phyloP scores from a whole-genome alignment of 2,888 invertebrate species.

The Rhamphomyia laevipes region DNA sequence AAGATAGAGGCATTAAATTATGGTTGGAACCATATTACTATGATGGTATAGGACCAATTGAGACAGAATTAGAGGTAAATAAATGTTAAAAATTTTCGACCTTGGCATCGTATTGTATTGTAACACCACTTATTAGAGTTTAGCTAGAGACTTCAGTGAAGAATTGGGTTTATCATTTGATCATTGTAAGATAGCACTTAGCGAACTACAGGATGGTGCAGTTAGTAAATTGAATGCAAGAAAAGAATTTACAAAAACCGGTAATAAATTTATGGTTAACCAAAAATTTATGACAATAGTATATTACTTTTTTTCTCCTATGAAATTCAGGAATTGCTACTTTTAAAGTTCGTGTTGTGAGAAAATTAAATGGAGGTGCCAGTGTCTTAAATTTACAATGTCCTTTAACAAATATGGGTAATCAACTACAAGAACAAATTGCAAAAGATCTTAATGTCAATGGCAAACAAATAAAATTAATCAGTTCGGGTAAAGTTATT shows the following conservation, averaged over 20 bases:
- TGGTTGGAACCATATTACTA: conserved; percentile 62
- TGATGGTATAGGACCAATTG: conserved; percentile 39
- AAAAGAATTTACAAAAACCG: conserved; percentile 52
- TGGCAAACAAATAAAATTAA: background rate
- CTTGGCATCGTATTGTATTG: too few species aligned
- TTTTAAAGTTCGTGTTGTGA: conserved; percentile 52
- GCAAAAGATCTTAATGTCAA: conserved; percentile 37
- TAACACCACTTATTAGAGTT: conserved; percentile 41
- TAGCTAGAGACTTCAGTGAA: conserved; percentile 48
- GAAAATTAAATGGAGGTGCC: conserved; percentile 38
- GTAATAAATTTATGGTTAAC: conserved; percentile 13
- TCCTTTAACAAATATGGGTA: conserved; percentile 42
- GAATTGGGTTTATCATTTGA: conserved; percentile 43
- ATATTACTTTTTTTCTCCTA: background rate
- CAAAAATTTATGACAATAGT: too few species aligned
- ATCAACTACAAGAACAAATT: conserved; percentile 44
- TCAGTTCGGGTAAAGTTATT: conserved; percentile 4
- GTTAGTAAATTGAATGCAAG: conserved; percentile 59
- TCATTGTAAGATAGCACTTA: conserved; percentile 44
- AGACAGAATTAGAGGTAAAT: conserved; percentile 32
- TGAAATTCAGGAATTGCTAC: conserved; percentile 49
- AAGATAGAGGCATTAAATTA: conserved; percentile 55
- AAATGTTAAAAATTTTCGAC: too few species aligned
- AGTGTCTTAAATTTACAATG: conserved; percentile 46
- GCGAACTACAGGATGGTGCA: conserved; percentile 55